These are phyloP conservation scores for Hypomesus transpacificus DNA, from an alignment of 2,113 vertebrate species.

Conservation along the genomic window DNA sequence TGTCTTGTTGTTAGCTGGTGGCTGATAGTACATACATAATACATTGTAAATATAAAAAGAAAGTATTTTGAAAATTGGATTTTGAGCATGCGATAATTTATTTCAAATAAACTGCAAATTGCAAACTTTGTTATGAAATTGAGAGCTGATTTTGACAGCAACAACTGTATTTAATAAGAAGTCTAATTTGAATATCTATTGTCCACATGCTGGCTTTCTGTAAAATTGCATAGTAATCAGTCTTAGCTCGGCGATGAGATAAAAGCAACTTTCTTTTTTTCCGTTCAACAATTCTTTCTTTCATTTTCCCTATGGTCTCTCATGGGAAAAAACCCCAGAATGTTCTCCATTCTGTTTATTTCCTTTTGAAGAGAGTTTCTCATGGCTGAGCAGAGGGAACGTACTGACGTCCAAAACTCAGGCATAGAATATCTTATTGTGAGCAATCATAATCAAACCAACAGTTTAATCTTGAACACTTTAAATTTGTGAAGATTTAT, in stretches of 20 bases:
- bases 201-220: constrained; percentile 11
- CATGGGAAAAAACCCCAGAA: neutral
- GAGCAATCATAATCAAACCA: neutral
- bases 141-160: neutral
- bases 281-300: neutral
- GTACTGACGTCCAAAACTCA: no score
- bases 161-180: neutral
- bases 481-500: constrained; percentile 24
- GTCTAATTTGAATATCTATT: neutral
- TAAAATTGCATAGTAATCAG: neutral
- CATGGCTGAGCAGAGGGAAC: no score
- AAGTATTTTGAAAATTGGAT: neutral
- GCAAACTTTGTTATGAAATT: neutral
- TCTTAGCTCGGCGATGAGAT: neutral
- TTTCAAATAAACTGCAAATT: neutral
- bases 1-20: no score
- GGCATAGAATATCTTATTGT: no score
- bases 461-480: constrained; percentile 19
- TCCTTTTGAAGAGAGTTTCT: no score
- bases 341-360: no score
- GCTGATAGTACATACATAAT: no score
- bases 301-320: neutral
- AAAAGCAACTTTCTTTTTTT: neutral
- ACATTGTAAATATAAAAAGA: no score
- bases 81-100: no score